Percentiles rank a stretch among this genome's conserved stretches.
Evolutionary conservation across 1,140 invertebrate species (phyloP).

Genomic region (Orius insidiosus): DNA sequence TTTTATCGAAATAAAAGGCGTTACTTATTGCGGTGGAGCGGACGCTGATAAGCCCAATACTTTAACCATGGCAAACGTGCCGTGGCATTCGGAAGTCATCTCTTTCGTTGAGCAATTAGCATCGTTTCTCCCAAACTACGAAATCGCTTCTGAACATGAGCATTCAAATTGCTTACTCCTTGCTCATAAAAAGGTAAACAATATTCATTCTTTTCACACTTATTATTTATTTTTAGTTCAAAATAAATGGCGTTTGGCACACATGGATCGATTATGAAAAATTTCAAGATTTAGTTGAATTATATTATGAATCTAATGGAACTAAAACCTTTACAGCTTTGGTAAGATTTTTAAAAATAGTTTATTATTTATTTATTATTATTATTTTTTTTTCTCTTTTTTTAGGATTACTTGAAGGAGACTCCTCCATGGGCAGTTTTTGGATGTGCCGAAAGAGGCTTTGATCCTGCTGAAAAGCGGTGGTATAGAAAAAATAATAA

Average conservation of each 20-base stretch:
- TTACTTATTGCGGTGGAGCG: conserved; percentile 38
- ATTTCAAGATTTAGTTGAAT: conserved; percentile 33
- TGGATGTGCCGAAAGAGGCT: conserved; percentile 36
- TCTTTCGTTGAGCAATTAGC: conserved; percentile 33
- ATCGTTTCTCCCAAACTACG: conserved; percentile 32
- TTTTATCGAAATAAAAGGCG: conserved; percentile 51
- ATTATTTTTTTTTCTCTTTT: conserved; percentile 5
- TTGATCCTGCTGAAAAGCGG: conserved; percentile 39
- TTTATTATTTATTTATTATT: conserved; percentile 11
- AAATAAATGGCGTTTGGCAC: conserved; percentile 34
- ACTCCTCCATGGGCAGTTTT: conserved; percentile 41
- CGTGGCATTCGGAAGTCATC: conserved; percentile 45
- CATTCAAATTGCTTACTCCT: conserved; percentile 46
- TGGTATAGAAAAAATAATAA: conserved; percentile 31
- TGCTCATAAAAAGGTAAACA: conserved; percentile 32
- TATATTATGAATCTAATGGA: conserved; percentile 26
- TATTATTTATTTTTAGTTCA: conserved; percentile 28
- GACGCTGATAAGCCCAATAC: conserved; percentile 33
- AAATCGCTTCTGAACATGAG: conserved; percentile 43
- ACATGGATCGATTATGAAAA: conserved; percentile 47
- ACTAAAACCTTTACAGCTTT: conserved; percentile 29
- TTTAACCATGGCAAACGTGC: conserved; percentile 47
- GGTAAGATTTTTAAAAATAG: conserved; percentile 18
- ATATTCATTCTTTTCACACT: neutral
- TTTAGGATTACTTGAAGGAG: conserved; percentile 34